These are phyloP conservation scores for Calliphora vicina DNA, from an alignment of 1,140 invertebrate genomes.

Conservation along the genomic window DNA sequence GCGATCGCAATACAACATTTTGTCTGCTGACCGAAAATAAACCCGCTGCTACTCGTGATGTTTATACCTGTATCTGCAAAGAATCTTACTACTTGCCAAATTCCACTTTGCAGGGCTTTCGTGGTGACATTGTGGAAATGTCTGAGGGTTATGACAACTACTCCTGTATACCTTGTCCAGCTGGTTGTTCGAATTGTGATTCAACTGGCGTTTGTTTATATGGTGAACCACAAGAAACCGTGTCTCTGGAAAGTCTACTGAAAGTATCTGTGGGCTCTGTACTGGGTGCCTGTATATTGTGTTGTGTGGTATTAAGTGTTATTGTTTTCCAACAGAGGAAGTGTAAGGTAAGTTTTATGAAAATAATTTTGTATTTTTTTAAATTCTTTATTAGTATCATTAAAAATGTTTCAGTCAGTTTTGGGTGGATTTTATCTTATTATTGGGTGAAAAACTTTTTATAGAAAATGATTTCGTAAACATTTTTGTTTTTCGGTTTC, in stretches of 20 bases:
- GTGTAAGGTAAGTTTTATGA: conserved; percentile 70
- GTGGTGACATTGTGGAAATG: conserved; percentile 63
- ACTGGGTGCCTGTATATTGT: conserved; percentile 76
- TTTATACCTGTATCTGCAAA: conserved; percentile 65
- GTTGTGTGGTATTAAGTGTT: conserved; percentile 74
- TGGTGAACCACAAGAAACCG: conserved; percentile 52
- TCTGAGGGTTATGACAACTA: conserved; percentile 63
- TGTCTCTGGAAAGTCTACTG: conserved; percentile 67
- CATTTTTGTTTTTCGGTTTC: too few relatives aligned
- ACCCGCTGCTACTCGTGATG: conserved; percentile 49
- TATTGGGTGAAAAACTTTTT: too few relatives aligned
- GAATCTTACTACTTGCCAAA: conserved; percentile 65
- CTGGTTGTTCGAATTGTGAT: conserved; percentile 67
- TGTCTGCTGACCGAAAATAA: conserved; percentile 57
- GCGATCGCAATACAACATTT: conserved; percentile 62
- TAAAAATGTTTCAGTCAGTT: too few relatives aligned
- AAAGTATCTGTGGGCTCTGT: conserved; percentile 74
- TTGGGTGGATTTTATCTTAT: too few relatives aligned
- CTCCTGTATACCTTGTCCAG: conserved; percentile 69
- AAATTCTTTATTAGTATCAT: too few relatives aligned
- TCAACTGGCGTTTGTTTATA: conserved; percentile 67
- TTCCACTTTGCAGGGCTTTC: conserved; percentile 63
- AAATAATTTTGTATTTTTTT: conserved; percentile 40
- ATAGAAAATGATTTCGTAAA: too few relatives aligned
- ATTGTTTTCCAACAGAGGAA: conserved; percentile 79